phyloP scores from a whole-genome alignment of 2,797 vertebrate species.

The Helostoma temminkii region DNA sequence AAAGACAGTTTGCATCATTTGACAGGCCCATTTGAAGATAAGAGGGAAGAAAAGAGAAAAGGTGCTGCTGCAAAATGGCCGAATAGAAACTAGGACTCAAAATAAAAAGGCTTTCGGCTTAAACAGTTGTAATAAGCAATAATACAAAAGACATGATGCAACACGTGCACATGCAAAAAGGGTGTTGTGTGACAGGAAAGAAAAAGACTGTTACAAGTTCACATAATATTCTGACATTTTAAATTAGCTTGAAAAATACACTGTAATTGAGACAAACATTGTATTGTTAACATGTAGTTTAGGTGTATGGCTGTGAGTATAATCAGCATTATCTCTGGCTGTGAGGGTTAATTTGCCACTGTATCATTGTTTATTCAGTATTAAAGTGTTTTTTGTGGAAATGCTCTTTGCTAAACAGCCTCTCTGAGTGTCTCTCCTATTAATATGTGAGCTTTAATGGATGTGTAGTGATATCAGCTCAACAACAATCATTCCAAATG shows the following conservation, averaged over 20 bases:
- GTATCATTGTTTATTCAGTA: slow-evolving; percentile 23
- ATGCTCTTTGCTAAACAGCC: slow-evolving; percentile 27
- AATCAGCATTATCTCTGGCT: slow-evolving; percentile 8
- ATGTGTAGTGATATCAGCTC: slow-evolving; percentile 6
- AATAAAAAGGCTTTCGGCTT: not conserved
- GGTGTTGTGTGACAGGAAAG: not conserved
- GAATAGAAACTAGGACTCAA: not conserved
- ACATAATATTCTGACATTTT: not conserved
- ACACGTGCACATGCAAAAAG: not conserved
- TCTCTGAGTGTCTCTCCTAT: slow-evolving; percentile 10
- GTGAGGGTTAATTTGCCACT: slow-evolving; percentile 2
- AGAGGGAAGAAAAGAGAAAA: too few relatives aligned
- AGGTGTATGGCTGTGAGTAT: not conserved
- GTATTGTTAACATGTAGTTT: not conserved
- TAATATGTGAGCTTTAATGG: slow-evolving; percentile 25
- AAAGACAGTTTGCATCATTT: slow-evolving; percentile 11
- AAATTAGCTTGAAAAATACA: not conserved
- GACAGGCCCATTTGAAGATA: slow-evolving; percentile 17
- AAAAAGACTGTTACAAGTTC: not conserved
- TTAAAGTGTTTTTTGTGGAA: slow-evolving; percentile 36
- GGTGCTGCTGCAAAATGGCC: not conserved
- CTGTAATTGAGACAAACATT: not conserved
- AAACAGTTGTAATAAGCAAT: not conserved
- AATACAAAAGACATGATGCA: not conserved
- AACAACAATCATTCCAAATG: slow-evolving; percentile 3